Evolutionary conservation across 2,113 vertebrate genomes (phyloP).

Genomic region (Eulemur macaco): DNA sequence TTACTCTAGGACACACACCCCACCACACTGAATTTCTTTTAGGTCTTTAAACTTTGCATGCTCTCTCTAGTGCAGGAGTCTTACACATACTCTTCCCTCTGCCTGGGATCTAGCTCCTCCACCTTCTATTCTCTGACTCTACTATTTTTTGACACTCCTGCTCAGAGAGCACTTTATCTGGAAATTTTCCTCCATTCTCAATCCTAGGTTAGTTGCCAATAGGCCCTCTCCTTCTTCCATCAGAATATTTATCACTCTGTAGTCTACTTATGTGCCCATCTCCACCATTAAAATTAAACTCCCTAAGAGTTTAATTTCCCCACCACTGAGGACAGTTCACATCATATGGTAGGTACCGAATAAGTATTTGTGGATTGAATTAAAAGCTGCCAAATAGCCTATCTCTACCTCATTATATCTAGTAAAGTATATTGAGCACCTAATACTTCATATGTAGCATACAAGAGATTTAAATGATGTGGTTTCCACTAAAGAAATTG

Average conservation of each 20-base stretch:
- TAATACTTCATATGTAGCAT: not conserved
- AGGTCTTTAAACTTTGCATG: too few relatives aligned
- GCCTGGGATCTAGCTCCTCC: not conserved
- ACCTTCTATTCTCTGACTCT: not conserved
- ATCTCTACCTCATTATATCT: not conserved
- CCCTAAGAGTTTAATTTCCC: not conserved
- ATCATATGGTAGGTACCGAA: not conserved
- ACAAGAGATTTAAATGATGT: not conserved
- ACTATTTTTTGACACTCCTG: not conserved
- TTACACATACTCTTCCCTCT: accelerated
- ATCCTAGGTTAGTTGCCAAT: too few relatives aligned
- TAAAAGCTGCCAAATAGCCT: not conserved
- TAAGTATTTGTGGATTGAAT: not conserved
- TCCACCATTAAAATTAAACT: not conserved
- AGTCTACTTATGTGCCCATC: not conserved
- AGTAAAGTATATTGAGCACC: not conserved
- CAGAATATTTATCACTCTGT: not conserved
- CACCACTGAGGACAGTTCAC: not conserved
- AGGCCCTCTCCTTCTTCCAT: not conserved
- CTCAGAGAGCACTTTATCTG: not conserved
- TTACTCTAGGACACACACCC: not conserved
- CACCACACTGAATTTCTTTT: accelerated
- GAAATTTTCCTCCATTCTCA: not conserved
- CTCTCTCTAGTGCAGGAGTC: not conserved
- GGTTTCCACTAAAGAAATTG: not conserved